Base-by-base conservation (phyloP, 2,797 vertebrate genomes). In the Crocodylus rhombifer region DNA sequence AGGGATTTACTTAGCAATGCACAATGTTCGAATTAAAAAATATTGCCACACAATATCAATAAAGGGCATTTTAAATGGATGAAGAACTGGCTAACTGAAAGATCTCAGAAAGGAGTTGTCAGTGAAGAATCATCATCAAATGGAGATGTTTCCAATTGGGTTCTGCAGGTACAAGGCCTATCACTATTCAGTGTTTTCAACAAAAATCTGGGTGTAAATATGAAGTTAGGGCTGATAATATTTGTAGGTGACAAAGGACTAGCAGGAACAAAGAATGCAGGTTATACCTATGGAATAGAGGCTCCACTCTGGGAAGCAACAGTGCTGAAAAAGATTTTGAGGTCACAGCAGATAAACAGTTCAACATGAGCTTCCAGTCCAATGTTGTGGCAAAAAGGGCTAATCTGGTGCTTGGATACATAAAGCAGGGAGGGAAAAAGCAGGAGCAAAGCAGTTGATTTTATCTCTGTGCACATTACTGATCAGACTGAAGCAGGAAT, bases 311-410 rank as follows among this genome's bases (percentile, higher is more conserved):
- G 58, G 67, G 69, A 93, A 87, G 67, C 55, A 71, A 55, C 0
- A 1, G 84, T 87, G 95, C 80, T 87, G 77, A 33, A 89, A 84
- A 86, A n/a, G 25, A 74, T 57, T 87, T 69, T 33, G 60, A 80
- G 60, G 56, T 74, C 77, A 74, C 23, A 69, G 36, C 8, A 84
- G 94, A 87, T 5, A 86, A 91, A 89, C 18, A 93, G 75, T 62
- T 74, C 69, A 84, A 86, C 15, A 58, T 0, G 4, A 93, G 85
- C 17, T 82, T 3, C 3, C 63, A 57, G 5, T 6, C 77, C 62
- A 88, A 55, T 57, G 60, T n/a, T 12, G 18, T 36, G 77, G 76
- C 73, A 80, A 67, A 88, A 60, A 93, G 2, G 11, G 56, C 67
- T 36, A 91, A 82, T 0, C 0, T 62, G 88, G 6, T 26, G 82